Evolutionary conservation across 2,797 vertebrate species (phyloP), one percentile per base, ranked within the genome.

Genomic region (Novumbra hubbsi): DNA sequence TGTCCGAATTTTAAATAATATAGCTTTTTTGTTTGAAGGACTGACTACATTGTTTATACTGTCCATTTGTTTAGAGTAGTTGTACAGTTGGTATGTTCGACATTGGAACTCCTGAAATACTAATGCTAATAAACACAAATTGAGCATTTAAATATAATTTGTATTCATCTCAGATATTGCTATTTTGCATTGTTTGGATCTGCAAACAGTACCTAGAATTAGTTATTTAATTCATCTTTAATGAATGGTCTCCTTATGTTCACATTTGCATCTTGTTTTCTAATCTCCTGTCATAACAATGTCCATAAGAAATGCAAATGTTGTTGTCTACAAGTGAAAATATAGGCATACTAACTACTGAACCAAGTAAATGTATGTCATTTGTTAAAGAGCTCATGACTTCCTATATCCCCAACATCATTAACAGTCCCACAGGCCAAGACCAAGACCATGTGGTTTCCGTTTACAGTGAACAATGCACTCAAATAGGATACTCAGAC

Each of bases 71-170:
- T 57, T 8, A 19, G 55, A 57, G 55, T 24, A 24, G n/a, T 14
- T 24, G 21, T 27, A 60, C 55, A 14, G 21, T 27, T 60, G 3
- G 11, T 14, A 27, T 5, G 6, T 32, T 19, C 9, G 2, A 7
- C 14, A 0, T 30, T 63, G 60, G 14, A 28, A 63, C 15, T 28
- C 11, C 50, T 64, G 63, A 71, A 55, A 70, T 76, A 69, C 76
- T 32, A 55, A 72, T 71, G 68, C 71, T 76, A 78, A 76, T 72
- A 17, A 55, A 17, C 50, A 78, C 66, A 75, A 70, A 76, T 66
- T 52, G 68, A 78, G 41, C 64, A 6, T 21, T 14, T 45, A 49
- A 68, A 68, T 34, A 19, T 50, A 17, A 70, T 16, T 57, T 17
- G 50, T 30, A 68, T 68, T 70, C 19, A 7, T 8, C 50, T 80